Conservation (phyloP, 2,113 vertebrate species). For the Lutjanus erythropterus region DNA sequence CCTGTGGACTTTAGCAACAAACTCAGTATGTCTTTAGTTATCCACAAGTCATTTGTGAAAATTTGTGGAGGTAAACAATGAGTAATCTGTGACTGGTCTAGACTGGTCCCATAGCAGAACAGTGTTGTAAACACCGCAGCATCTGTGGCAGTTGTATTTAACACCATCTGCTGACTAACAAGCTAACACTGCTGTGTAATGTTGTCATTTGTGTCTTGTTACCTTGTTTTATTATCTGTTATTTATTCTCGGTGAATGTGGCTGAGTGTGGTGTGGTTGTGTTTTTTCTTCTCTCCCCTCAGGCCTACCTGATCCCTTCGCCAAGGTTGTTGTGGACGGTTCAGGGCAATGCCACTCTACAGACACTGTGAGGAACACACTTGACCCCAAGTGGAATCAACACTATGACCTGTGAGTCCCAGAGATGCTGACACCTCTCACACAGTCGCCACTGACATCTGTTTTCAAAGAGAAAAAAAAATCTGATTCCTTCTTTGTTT, state of each 20-base stretch:
- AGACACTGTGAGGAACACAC: conserved; percentile 99
- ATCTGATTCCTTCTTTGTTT: conserved; percentile 16
- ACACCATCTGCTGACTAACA: neutral
- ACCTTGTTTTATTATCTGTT: neutral
- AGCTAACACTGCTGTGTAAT: neutral
- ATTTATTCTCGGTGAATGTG: neutral
- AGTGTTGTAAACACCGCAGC: conserved; percentile 2
- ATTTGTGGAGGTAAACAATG: conserved; percentile 9
- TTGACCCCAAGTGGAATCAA: conserved; percentile 99
- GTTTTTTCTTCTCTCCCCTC: conserved; percentile 8
- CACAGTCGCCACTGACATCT: conserved; percentile 19
- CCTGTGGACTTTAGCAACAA: too few species aligned
- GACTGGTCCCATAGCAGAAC: neutral
- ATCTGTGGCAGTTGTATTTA: conserved; percentile 1
- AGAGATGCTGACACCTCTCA: neutral
- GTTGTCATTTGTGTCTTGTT: conserved; percentile 11
- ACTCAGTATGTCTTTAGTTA: neutral
- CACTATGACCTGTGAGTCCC: conserved; percentile 97
- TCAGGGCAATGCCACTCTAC: conserved; percentile 99
- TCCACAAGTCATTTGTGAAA: neutral
- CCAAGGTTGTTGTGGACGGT: conserved; percentile 98
- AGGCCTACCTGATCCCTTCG: conserved; percentile 99
- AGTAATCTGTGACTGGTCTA: neutral
- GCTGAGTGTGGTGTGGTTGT: neutral
- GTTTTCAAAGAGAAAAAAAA: conserved; percentile 25